Conservation (phyloP, 2,888 invertebrate genomes). For the Tricholauxania praeusta region DNA sequence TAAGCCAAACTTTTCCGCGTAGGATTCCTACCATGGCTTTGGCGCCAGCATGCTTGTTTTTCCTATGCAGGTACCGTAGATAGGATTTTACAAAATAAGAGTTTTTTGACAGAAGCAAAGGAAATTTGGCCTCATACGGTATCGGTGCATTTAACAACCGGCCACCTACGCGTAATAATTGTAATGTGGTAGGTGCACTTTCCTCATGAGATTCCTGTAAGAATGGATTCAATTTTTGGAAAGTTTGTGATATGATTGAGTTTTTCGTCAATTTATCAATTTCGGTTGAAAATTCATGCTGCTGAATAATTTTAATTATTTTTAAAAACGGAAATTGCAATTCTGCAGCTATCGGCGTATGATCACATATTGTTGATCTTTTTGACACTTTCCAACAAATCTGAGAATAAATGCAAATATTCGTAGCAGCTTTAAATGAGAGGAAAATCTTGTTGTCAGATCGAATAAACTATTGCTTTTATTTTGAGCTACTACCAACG, state of each 20-base stretch:
- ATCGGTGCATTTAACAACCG: slow-evolving; percentile 32
- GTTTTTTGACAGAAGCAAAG: slow-evolving; percentile 21
- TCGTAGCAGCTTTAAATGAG: background rate
- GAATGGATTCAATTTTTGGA: slow-evolving; percentile 29
- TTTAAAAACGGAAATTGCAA: background rate
- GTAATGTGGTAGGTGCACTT: slow-evolving; percentile 16
- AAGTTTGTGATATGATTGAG: background rate
- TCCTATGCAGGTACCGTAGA: slow-evolving; percentile 1
- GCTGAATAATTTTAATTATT: background rate
- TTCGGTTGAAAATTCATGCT: background rate
- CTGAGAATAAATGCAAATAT: background rate
- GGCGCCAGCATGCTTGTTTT: too few relatives aligned
- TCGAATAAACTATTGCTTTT: too few relatives aligned
- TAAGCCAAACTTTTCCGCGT: slow-evolving; percentile 15
- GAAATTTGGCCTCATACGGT: slow-evolving; percentile 35
- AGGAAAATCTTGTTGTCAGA: background rate
- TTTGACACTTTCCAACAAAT: background rate
- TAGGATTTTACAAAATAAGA: slow-evolving; percentile 1
- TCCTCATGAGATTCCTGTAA: slow-evolving; percentile 26
- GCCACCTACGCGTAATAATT: slow-evolving; percentile 31
- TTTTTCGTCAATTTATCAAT: background rate
- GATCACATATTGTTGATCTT: background rate
- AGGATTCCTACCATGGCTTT: slow-evolving; percentile 2
- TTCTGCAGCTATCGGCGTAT: background rate
- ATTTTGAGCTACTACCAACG: too few relatives aligned